Conservation (phyloP, 2,888 invertebrate species). For the Mimas tiliae region DNA sequence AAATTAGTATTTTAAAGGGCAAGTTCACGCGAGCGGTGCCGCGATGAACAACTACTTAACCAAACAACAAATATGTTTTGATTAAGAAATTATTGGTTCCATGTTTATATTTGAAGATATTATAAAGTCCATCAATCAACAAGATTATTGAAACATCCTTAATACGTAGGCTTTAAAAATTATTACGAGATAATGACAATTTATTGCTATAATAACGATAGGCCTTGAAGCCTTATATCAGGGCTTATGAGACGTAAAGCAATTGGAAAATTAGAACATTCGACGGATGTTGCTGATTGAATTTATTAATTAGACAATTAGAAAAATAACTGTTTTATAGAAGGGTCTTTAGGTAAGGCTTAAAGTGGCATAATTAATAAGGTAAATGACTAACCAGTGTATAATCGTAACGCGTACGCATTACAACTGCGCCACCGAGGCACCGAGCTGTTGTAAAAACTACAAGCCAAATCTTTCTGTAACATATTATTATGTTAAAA, state of each 20-base stretch:
- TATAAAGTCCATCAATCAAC: background rate
- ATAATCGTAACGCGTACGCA: no score
- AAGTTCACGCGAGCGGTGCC: no score
- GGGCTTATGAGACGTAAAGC: conserved; percentile 9
- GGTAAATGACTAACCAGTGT: background rate
- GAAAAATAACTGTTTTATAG: background rate
- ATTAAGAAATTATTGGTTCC: no score
- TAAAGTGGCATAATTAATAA: background rate
- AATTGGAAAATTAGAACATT: conserved; percentile 17
- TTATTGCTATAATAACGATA: conserved; percentile 28
- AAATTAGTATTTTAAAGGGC: no score
- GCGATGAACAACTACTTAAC: no score
- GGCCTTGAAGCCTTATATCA: conserved; percentile 20
- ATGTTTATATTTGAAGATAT: background rate
- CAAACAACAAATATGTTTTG: no score
- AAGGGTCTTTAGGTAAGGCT: background rate
- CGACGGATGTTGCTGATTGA: background rate
- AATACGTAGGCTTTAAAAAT: conserved; percentile 1
- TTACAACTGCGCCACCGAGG: no score
- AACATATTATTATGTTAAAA: no score
- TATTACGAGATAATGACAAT: conserved; percentile 14
- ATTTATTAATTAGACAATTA: background rate
- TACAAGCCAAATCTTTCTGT: no score
- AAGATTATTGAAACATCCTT: conserved; percentile 7
- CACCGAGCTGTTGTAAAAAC: no score